These are phyloP conservation scores for Mormyrus proboscirostris DNA, from an alignment of 2,797 vertebrate species.

Conservation along the genomic window DNA sequence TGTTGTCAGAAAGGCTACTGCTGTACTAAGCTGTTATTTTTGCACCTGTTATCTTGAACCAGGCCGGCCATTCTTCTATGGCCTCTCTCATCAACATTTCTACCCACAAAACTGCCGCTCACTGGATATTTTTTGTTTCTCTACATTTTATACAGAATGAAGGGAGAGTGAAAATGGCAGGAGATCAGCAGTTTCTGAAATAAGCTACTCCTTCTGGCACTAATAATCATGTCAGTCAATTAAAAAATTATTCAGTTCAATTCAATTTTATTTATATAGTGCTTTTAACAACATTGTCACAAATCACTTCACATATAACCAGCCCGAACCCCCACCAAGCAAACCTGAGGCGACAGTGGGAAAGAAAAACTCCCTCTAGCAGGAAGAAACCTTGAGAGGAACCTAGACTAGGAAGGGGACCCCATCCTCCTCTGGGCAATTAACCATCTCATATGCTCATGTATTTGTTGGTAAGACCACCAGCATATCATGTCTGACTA, in stretches of 20 bases:
- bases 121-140: background rate
- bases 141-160: background rate
- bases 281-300: background rate
- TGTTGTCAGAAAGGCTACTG: background rate
- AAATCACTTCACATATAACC: background rate
- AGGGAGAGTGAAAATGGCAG: background rate
- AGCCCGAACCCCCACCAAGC: background rate
- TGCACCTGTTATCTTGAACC: background rate
- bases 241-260: background rate
- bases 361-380: background rate
- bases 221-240: background rate
- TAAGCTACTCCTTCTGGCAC: background rate
- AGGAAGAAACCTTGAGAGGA: too few species aligned
- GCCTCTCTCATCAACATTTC: background rate
- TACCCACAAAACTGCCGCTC: background rate
- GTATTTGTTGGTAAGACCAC: too few species aligned
- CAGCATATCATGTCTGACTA: too few species aligned
- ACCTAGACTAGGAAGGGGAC: too few species aligned
- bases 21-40: background rate
- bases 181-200: background rate
- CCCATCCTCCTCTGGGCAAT: too few species aligned
- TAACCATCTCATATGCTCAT: too few species aligned
- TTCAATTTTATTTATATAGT: background rate
- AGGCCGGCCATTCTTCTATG: background rate
- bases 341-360: background rate